A percentile compares a stretch with the other conserved stretches of the same genome.
Evolutionary conservation across 2,888 invertebrate genomes (phyloP).

Genomic region (Perdita meconis): DNA sequence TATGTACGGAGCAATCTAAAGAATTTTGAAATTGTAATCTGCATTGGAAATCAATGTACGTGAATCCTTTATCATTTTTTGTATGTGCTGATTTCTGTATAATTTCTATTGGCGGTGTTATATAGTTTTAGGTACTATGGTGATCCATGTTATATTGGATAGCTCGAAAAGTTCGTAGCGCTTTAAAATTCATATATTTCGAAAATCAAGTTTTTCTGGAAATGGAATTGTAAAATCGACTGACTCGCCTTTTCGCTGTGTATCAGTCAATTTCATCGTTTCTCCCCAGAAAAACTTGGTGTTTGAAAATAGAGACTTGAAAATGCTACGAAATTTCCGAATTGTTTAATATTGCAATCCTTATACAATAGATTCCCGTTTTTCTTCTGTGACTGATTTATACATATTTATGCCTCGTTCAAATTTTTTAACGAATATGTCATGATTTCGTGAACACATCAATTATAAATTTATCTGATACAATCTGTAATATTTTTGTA

Average conservation of each 20-base stretch:
- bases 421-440: slow-evolving; percentile 25
- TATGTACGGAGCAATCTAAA: slow-evolving; percentile 15
- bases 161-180: too few species aligned
- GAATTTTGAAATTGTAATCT: background rate
- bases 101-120: background rate
- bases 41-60: background rate
- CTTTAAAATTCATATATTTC: too few species aligned
- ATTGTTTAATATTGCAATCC: too few species aligned
- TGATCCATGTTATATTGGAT: slow-evolving; percentile 31
- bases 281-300: too few species aligned
- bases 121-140: slow-evolving; percentile 44
- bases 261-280: too few species aligned
- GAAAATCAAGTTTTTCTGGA: too few species aligned
- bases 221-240: too few species aligned
- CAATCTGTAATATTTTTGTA: slow-evolving; percentile 76
- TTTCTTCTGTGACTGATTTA: slow-evolving; percentile 44
- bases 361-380: slow-evolving; percentile 34
- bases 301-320: too few species aligned
- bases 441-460: slow-evolving; percentile 3
- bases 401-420: slow-evolving; percentile 45
- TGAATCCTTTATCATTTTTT: slow-evolving; percentile 12
- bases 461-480: background rate
- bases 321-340: too few species aligned
- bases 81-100: slow-evolving; percentile 10
- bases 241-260: too few species aligned